A percentile compares a stretch with the other conserved stretches of the same genome.
Conservation (phyloP, 2,797 vertebrate genomes). For the Epinephelus awoara region DNA sequence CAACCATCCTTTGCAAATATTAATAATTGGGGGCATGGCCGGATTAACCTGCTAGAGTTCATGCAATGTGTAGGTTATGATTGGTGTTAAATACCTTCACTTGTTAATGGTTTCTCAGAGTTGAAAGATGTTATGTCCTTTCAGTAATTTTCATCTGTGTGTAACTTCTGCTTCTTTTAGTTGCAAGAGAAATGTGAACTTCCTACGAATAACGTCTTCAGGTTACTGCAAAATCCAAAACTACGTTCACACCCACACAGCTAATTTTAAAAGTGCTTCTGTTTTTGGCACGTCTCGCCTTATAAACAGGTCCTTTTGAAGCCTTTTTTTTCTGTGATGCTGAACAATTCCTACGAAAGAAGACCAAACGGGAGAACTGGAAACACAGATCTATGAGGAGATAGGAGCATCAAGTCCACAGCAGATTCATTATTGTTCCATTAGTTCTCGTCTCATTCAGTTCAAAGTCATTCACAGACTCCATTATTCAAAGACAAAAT, state of each 20-base stretch:
- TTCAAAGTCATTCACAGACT: conserved; percentile 71
- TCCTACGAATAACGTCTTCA: conserved; percentile 12
- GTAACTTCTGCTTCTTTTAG: neutral
- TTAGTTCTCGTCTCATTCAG: conserved; percentile 74
- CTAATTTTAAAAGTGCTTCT: conserved; percentile 29
- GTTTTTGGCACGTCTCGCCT: conserved; percentile 15
- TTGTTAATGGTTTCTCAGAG: neutral
- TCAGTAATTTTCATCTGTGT: conserved; percentile 9
- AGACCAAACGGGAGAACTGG: conserved; percentile 27
- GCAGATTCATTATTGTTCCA: conserved; percentile 61
- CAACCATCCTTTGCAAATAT: conserved; percentile 28
- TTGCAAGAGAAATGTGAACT: conserved; percentile 13
- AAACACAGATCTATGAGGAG: conserved; percentile 32
- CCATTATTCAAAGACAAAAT: conserved; percentile 76
- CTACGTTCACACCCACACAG: conserved; percentile 1
- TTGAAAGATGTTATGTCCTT: neutral
- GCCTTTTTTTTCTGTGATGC: neutral
- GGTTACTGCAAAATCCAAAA: conserved; percentile 14
- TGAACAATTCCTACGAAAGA: conserved; percentile 11
- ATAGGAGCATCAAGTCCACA: conserved; percentile 37
- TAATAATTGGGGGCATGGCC: neutral
- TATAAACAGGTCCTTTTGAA: conserved; percentile 13
- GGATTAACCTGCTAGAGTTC: neutral
- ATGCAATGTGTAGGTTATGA: neutral
- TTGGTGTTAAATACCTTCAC: neutral